Evolutionary conservation across 2,888 invertebrate species (phyloP).

Genomic region (Trissolcus japonicus): DNA sequence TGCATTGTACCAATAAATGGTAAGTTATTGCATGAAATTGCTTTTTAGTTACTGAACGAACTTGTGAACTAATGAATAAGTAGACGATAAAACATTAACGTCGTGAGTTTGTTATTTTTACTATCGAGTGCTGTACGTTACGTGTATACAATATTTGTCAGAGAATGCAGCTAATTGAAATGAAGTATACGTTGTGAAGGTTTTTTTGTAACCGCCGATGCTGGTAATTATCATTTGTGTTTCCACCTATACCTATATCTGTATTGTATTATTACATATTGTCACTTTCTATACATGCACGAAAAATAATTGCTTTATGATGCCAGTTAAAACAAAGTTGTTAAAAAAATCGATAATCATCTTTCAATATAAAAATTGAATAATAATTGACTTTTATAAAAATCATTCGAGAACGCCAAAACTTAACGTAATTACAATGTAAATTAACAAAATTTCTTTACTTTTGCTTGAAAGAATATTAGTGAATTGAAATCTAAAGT

Average conservation of each 20-base stretch:
- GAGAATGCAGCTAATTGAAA: constrained; percentile 43
- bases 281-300: too few species aligned
- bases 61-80: constrained; percentile 49
- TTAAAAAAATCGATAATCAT: too few species aligned
- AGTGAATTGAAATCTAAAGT: neutral
- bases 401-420: too few species aligned
- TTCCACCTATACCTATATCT: constrained; percentile 22
- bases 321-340: too few species aligned
- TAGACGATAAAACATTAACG: constrained; percentile 39
- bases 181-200: constrained; percentile 30
- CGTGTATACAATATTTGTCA: constrained; percentile 40
- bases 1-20: constrained; percentile 21
- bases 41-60: constrained; percentile 54
- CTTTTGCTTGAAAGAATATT: constrained; percentile 2
- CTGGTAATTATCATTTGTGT: constrained; percentile 26
- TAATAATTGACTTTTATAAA: constrained; percentile 1
- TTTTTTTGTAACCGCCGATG: constrained; percentile 38
- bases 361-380: too few species aligned
- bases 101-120: constrained; percentile 45
- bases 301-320: too few species aligned
- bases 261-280: constrained; percentile 7
- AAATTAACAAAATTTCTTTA: neutral
- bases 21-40: constrained; percentile 54
- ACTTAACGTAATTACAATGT: neutral
- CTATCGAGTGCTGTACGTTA: constrained; percentile 42